A percentile compares a stretch with the other conserved stretches of the same genome.
Conservation (phyloP, 2,113 vertebrate genomes). For the Gymnobelideus leadbeateri region DNA sequence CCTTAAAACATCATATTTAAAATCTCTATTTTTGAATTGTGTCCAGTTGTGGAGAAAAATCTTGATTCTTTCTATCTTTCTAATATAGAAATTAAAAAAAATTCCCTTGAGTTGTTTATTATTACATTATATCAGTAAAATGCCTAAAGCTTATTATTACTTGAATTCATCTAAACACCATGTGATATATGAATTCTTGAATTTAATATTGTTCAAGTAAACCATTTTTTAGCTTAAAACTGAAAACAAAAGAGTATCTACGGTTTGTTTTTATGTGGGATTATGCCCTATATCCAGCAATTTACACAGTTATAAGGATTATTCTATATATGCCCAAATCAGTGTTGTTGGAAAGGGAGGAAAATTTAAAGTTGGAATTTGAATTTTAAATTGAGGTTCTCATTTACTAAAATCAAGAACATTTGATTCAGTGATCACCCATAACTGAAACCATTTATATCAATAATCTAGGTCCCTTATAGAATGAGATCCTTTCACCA, state of each 20-base stretch:
- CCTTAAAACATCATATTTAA: background rate
- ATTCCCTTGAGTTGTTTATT: background rate
- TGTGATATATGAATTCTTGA: background rate
- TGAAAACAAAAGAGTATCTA: background rate
- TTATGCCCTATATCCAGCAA: background rate
- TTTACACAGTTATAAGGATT: background rate
- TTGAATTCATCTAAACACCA: background rate
- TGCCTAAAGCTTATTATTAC: background rate
- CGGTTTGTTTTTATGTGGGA: background rate
- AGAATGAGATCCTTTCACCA: background rate
- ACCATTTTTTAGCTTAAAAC: slow-evolving; percentile 29
- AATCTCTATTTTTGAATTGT: slow-evolving; percentile 7
- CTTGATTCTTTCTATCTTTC: background rate
- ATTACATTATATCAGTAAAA: background rate
- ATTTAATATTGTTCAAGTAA: slow-evolving; percentile 19
- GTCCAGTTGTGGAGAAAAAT: background rate
- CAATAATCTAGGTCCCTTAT: background rate
- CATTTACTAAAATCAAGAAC: background rate
- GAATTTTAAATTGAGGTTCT: background rate
- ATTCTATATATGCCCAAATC: background rate
- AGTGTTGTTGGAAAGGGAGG: background rate
- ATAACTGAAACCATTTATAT: background rate
- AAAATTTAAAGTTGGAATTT: background rate
- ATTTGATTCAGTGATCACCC: background rate
- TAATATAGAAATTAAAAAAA: background rate